phyloP scores from a whole-genome alignment of 37 sponge, comb jelly and placozoan species.

The Hexactinellida sp. region DNA sequence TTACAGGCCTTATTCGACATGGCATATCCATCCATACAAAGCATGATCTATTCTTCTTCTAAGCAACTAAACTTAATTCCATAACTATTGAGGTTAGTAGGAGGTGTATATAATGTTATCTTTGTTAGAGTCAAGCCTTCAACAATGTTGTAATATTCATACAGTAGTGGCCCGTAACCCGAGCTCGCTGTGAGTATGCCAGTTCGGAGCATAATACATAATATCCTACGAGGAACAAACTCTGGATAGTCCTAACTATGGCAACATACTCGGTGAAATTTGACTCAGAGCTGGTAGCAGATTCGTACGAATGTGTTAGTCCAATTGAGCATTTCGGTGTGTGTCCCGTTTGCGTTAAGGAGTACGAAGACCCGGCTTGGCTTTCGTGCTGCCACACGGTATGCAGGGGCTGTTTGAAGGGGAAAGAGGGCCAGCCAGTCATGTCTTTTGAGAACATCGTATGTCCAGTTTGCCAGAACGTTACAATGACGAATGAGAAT shows the following conservation, averaged over 20 bases:
- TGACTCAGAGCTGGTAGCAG: background rate
- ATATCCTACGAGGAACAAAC: background rate
- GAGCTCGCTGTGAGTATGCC: background rate
- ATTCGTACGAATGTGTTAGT: background rate
- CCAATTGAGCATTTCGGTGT: constrained; percentile 6
- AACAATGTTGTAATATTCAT: background rate
- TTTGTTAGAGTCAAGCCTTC: background rate
- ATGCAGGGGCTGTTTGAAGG: background rate
- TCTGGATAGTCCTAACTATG: background rate
- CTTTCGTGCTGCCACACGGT: background rate
- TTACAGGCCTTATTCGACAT: too few species aligned
- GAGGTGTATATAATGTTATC: too few species aligned
- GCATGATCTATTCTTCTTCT: too few species aligned
- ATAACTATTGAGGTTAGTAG: too few species aligned
- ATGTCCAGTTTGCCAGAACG: background rate
- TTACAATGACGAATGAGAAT: background rate
- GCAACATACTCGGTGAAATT: background rate
- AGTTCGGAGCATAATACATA: background rate
- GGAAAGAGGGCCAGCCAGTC: background rate
- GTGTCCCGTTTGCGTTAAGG: background rate
- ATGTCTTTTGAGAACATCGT: background rate
- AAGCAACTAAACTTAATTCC: too few species aligned
- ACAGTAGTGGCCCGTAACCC: background rate
- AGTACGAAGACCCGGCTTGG: background rate
- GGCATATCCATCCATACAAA: too few species aligned